Base-by-base conservation (phyloP, 2,797 vertebrate genomes). In the Jordanella pulchra region DNA sequence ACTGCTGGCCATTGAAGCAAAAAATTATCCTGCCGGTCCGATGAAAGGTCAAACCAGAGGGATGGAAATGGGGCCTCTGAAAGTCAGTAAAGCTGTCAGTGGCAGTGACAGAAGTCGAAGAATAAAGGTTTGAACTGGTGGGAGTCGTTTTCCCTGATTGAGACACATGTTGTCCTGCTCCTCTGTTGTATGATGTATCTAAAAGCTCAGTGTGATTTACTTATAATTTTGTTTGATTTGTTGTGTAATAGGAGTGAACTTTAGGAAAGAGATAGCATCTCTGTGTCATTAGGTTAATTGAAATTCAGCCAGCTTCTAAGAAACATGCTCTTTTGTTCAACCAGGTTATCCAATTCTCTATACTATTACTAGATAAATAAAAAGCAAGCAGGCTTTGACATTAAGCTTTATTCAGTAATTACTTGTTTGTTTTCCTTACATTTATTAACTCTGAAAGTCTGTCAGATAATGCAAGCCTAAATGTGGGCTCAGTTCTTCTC, bases 1-100 rank as follows among this genome's bases (percentile, higher is more conserved):
- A 94, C 94, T 94, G 93, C 94, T 94, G 92, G 86, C 91, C 94
- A 92, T 80, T 94, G 93, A 93, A 95, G 95, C 94, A 95, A 92
- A 95, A 95, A 94, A 95, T 95, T 93, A 94, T 93, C 91, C 93
- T 79, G 93, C 89, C 83, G 87, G 91, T 93, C 91, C 89, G 87
- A 91, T 79, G 84, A 94, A 95, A 95, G 93, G 92, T 93, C 91
- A 94, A 86, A 76, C 76, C 72, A 67, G 84, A 89, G 84, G 88
- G 90, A 82, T 86, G 89, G 91, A 84, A 90, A 84, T 27, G 17
- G 18, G 13, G 15, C 90, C 81, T 21, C 78, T 75, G 69, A 68
- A 85, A 67, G 75, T 61, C 47, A 81, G 83, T 82, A 74, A 76
- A 86, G 78, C 83, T 86, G 81, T 78, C 73, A 79, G 72, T 70